Conservation (phyloP, 2,888 invertebrate species). For the Tiphia femorata region DNA sequence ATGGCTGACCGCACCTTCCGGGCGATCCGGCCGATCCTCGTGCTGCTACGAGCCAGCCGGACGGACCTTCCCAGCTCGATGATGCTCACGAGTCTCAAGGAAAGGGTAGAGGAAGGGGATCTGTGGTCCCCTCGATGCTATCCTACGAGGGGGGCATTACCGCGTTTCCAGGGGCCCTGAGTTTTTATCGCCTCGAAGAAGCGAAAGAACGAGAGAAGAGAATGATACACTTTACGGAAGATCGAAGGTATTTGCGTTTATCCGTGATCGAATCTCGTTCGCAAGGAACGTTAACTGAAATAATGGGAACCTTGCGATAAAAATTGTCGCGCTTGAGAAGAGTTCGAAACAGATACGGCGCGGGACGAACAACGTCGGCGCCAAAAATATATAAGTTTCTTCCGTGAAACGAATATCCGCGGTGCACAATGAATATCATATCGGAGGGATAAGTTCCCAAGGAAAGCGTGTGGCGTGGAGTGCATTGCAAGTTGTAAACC, state of each 20-base stretch:
- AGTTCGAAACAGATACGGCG: constrained; percentile 6
- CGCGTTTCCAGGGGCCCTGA: constrained; percentile 15
- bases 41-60: constrained; percentile 32
- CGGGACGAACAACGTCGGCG: no score
- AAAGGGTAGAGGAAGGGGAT: constrained; percentile 5
- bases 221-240: neutral
- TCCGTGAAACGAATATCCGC: constrained; percentile 40
- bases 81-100: neutral
- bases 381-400: constrained; percentile 26
- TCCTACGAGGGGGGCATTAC: constrained; percentile 2
- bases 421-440: constrained; percentile 29
- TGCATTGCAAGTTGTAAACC: constrained; percentile 38
- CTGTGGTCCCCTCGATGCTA: constrained; percentile 5
- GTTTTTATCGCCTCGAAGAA: neutral
- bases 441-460: constrained; percentile 33
- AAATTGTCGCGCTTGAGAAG: no score
- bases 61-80: constrained; percentile 37
- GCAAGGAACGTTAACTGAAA: neutral
- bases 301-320: no score
- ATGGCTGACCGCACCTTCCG: constrained; percentile 68
- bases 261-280: neutral
- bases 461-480: constrained; percentile 21
- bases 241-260: neutral
- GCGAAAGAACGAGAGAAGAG: neutral
- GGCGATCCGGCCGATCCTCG: constrained; percentile 56